These are phyloP conservation scores for Chionomys nivalis DNA, from an alignment of 2,113 vertebrate species.

Conservation along the genomic window DNA sequence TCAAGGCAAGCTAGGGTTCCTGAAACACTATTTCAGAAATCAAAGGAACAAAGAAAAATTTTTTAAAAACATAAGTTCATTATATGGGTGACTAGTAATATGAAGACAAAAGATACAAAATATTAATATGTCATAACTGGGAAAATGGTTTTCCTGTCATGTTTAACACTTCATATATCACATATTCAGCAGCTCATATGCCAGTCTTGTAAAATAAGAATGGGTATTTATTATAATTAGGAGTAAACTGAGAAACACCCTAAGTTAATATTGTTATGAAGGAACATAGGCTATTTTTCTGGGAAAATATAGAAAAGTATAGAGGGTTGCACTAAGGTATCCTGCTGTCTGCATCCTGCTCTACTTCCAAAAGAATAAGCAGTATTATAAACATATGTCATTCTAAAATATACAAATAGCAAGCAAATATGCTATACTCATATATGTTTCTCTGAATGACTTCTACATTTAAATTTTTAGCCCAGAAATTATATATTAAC, in stretches of 20 bases:
- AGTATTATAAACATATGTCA: neutral
- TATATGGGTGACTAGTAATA: neutral
- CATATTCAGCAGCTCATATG: neutral
- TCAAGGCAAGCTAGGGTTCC: neutral
- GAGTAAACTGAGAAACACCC: neutral
- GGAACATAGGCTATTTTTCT: neutral
- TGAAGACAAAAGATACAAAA: neutral
- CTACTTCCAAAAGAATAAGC: neutral
- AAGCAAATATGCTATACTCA: neutral
- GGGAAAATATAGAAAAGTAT: neutral
- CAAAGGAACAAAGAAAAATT: neutral
- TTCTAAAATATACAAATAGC: neutral
- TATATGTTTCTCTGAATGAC: neutral
- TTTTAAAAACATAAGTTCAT: no score
- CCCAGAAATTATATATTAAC: constrained; percentile 34
- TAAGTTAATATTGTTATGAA: neutral
- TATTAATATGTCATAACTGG: neutral
- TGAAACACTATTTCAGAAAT: neutral
- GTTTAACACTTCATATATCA: neutral
- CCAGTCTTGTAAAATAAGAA: constrained; percentile 1
- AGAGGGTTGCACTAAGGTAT: neutral
- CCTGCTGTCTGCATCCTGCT: neutral
- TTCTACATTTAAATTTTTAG: neutral
- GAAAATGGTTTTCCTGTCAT: constrained; percentile 19
- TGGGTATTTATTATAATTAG: neutral